These are phyloP conservation scores for Rhagonycha fulva DNA, from an alignment of 2,888 invertebrate genomes.

Conservation along the genomic window DNA sequence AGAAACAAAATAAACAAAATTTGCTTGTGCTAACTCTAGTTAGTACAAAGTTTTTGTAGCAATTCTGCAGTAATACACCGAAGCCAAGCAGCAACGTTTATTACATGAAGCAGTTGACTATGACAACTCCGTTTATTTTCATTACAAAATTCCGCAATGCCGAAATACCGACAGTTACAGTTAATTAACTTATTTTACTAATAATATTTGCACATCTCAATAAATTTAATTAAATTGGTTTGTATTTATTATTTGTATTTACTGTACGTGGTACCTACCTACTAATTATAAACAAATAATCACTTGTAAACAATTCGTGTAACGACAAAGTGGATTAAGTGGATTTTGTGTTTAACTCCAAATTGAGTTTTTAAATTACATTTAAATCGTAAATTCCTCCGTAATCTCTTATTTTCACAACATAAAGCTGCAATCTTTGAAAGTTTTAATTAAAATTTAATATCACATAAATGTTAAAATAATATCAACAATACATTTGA, in stretches of 20 bases:
- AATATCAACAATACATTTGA: not conserved
- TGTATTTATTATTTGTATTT: slow-evolving; percentile 4
- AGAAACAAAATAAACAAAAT: slow-evolving; percentile 22
- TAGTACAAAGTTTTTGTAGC: slow-evolving; percentile 23
- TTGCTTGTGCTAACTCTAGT: slow-evolving; percentile 17
- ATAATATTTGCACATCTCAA: slow-evolving; percentile 24
- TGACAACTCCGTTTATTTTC: slow-evolving; percentile 31
- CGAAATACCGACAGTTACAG: slow-evolving; percentile 27
- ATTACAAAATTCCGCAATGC: slow-evolving; percentile 25
- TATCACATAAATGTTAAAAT: not conserved
- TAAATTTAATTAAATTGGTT: slow-evolving; percentile 19
- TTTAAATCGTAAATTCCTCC: not conserved
- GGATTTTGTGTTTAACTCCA: not conserved
- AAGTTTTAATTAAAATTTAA: not conserved
- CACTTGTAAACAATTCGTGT: not conserved
- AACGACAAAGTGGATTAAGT: not conserved
- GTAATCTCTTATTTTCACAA: not conserved
- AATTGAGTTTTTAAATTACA: not conserved
- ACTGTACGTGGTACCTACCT: not conserved
- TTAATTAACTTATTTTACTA: slow-evolving; percentile 27
- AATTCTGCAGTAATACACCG: slow-evolving; percentile 24
- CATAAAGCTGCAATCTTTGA: not conserved
- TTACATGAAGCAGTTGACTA: slow-evolving; percentile 27
- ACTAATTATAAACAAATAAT: not conserved
- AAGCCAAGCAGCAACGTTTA: slow-evolving; percentile 26